Evolutionary conservation across 2,888 invertebrate species (phyloP).

Genomic region (Xestia sexstrigata): DNA sequence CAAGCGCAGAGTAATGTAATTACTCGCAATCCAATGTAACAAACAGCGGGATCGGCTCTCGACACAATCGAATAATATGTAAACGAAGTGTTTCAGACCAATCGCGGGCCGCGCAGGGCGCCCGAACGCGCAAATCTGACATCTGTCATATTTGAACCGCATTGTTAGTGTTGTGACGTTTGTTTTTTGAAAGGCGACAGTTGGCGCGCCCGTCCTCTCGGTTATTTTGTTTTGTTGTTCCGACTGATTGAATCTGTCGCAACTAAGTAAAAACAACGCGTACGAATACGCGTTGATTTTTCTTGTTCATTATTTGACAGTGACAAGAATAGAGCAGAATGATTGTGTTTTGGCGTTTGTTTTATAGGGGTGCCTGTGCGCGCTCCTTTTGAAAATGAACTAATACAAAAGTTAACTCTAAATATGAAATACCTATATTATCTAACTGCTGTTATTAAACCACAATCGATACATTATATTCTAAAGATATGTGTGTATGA

Average conservation of each 20-base stretch:
- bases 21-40: slow-evolving; percentile 80
- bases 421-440: too few species aligned
- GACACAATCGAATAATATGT: slow-evolving; percentile 76
- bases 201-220: slow-evolving; percentile 80
- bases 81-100: slow-evolving; percentile 75
- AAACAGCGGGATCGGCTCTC: slow-evolving; percentile 73
- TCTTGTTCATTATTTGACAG: slow-evolving; percentile 57
- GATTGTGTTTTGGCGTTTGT: slow-evolving; percentile 42
- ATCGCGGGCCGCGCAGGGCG: slow-evolving; percentile 70
- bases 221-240: slow-evolving; percentile 75
- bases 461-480: slow-evolving; percentile 18
- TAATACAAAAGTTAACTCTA: not conserved
- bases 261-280: slow-evolving; percentile 66
- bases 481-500: not conserved
- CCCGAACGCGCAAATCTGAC: slow-evolving; percentile 82
- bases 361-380: slow-evolving; percentile 24
- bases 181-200: slow-evolving; percentile 84
- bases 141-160: slow-evolving; percentile 86
- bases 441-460: slow-evolving; percentile 4
- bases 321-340: slow-evolving; percentile 54
- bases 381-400: slow-evolving; percentile 3
- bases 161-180: slow-evolving; percentile 79
- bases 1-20: slow-evolving; percentile 79
- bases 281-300: slow-evolving; percentile 57
- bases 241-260: slow-evolving; percentile 80